Percentiles rank a stretch among this genome's conserved stretches.
phyloP scores from a whole-genome alignment of 2,888 invertebrate species.

The Metellina segmentata region DNA sequence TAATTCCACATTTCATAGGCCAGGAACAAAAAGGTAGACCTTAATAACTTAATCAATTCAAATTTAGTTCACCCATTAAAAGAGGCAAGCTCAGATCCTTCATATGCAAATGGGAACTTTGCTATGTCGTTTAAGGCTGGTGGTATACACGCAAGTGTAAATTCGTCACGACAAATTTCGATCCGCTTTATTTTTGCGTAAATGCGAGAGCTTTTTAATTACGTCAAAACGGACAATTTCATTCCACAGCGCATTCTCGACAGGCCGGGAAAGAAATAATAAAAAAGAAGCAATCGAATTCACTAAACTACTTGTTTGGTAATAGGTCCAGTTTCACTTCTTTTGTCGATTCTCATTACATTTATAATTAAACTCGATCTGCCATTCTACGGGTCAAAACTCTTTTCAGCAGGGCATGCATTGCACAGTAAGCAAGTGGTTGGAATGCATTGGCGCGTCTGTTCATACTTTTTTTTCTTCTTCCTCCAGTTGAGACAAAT shows the following conservation, averaged over 20 bases:
- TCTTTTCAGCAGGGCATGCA: neutral
- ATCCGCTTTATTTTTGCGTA: neutral
- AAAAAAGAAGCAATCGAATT: neutral
- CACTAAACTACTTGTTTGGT: neutral
- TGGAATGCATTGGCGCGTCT: constrained; percentile 26
- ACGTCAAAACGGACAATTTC: neutral
- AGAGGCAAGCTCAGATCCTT: too few relatives aligned
- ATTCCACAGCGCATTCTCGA: neutral
- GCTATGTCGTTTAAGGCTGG: too few relatives aligned
- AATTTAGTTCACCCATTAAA: too few relatives aligned
- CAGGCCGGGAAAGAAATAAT: neutral
- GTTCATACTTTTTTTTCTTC: neutral
- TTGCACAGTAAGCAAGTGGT: neutral
- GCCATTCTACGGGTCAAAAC: neutral
- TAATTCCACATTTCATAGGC: too few relatives aligned
- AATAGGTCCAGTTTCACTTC: constrained; percentile 1
- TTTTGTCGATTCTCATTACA: neutral
- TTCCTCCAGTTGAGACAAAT: neutral
- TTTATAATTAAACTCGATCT: constrained; percentile 22
- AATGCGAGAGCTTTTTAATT: neutral
- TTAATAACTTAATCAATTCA: too few relatives aligned
- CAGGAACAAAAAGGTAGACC: too few relatives aligned
- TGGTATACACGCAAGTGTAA: too few relatives aligned
- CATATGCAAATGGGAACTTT: too few relatives aligned
- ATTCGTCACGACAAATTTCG: constrained; percentile 17